These are phyloP conservation scores for Tolypeutes matacus DNA, from an alignment of 2,797 vertebrate species.

Conservation along the genomic window DNA sequence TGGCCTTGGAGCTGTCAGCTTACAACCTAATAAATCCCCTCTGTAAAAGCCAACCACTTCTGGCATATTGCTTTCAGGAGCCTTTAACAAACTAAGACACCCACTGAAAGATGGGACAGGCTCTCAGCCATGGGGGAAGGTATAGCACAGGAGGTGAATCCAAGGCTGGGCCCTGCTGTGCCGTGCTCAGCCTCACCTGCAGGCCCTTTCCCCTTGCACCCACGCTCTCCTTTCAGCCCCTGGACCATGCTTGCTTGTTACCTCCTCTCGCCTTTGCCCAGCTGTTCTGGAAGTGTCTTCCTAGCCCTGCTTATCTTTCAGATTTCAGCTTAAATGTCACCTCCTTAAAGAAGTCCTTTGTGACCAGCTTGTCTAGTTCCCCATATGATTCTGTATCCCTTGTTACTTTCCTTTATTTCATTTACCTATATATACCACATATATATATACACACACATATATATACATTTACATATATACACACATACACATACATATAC, in stretches of 20 bases:
- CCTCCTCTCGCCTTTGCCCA: not conserved
- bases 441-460: too few species aligned
- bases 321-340: not conserved
- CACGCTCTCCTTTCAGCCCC: not conserved
- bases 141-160: not conserved
- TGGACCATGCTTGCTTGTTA: accelerated
- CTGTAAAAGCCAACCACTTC: too few species aligned
- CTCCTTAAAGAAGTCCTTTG: not conserved
- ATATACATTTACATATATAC: too few species aligned
- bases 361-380: not conserved
- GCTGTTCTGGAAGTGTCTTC: not conserved
- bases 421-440: not conserved
- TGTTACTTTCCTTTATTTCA: not conserved
- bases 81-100: not conserved
- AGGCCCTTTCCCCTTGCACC: accelerated
- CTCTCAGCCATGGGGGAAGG: not conserved
- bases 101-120: too few species aligned
- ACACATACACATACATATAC: too few species aligned
- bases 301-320: too few species aligned
- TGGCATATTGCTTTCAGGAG: too few species aligned
- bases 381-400: not conserved
- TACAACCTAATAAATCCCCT: too few species aligned
- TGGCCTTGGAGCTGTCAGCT: too few species aligned
- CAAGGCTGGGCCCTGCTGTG: not conserved
- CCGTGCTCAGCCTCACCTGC: not conserved